phyloP scores from a whole-genome alignment of 2,113 vertebrate species.

The Acanthisitta chloris region DNA sequence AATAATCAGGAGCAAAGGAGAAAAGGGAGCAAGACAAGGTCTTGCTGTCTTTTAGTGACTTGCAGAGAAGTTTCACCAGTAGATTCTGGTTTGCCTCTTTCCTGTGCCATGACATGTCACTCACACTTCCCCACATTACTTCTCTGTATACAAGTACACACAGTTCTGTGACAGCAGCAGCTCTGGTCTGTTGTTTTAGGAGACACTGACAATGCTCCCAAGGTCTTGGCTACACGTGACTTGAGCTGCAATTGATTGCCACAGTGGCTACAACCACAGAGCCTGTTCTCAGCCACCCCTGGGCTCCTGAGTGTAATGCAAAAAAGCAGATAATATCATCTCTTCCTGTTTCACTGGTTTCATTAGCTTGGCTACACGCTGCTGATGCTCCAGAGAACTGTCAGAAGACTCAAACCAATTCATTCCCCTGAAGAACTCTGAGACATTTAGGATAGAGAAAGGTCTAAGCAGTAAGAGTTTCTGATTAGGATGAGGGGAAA shows the following conservation, averaged over 20 bases:
- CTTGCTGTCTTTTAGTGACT: background rate
- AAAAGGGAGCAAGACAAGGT: background rate
- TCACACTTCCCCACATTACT: background rate
- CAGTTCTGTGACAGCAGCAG: background rate
- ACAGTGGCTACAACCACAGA: background rate
- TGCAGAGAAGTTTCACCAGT: background rate
- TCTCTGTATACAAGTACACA: background rate
- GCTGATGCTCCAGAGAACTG: background rate
- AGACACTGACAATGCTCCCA: background rate
- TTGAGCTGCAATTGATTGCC: background rate
- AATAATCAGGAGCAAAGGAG: background rate
- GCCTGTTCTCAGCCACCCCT: background rate
- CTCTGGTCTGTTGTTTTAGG: background rate
- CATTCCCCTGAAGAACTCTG: background rate
- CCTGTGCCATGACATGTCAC: background rate
- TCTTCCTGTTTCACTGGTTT: background rate
- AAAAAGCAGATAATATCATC: background rate
- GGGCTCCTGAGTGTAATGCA: background rate
- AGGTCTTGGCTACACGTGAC: background rate
- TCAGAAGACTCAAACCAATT: background rate
- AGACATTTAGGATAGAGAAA: background rate
- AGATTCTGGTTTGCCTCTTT: background rate
- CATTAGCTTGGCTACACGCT: background rate
- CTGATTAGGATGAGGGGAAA: background rate
- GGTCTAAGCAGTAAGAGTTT: background rate